Evolutionary conservation across 2,797 vertebrate species (phyloP), one percentile per base, ranked within the genome.

Genomic region (Epinephelus awoara): DNA sequence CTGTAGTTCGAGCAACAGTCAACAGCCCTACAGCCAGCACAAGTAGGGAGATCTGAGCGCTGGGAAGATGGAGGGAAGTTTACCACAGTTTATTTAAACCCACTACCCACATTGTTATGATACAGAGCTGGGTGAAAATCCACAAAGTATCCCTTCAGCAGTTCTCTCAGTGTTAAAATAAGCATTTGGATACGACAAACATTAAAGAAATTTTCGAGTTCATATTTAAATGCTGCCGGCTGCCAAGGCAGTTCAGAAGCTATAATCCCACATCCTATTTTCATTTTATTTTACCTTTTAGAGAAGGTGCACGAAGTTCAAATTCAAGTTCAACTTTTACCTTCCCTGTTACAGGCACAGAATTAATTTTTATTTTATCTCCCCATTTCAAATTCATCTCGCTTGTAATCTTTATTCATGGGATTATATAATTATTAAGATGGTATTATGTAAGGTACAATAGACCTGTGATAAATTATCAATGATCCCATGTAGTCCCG

Each of bases 331-430:
- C 17, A 72, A 62, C 64, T 77, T 71, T 75, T 64, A 82, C 66
- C 12, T 75, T 69, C 38, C 21, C 18, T 68, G 61, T 59, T 50
- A 84, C 21, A 75, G 66, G 62, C 3, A 21, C 58, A 42, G 34
- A 80, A 73, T 81, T 1, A 2, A 34, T 73, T 75, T 79, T 25
- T 50, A 74, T 61, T 85, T 61, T 5, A 78, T 71, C 50, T 34
- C 12, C 27, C 15, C 15, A 51, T 65, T 79, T 73, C 11, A 50
- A 57, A 54, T 67, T 73, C 19, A 88, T 72, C 63, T 72, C 13
- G 2, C 68, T 64, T 50, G n/a, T 27, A 55, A 84, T 88, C 25
- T 82, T 86, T 90, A 88, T 88, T 90, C 76, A 79, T 75, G 23
- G 67, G 54, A 80, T 84, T 77, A 82, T 23, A 83, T 77, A 72